Conservation (phyloP, 2,797 vertebrate genomes). For the Acanthopagrus latus region DNA sequence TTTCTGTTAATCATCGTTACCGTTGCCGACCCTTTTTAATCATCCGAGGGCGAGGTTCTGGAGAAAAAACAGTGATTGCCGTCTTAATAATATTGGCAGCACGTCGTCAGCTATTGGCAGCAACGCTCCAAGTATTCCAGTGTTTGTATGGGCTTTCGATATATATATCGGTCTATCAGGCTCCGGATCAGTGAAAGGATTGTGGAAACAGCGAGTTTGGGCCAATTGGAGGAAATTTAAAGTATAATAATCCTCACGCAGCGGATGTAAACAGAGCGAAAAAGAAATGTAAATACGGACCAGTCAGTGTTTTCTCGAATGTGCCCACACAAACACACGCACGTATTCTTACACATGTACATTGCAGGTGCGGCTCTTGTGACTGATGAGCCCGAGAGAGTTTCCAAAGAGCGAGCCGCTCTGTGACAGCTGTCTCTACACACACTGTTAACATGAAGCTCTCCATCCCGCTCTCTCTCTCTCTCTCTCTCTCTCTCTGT, state of each 20-base stretch:
- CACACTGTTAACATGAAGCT: slow-evolving; percentile 61
- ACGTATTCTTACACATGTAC: slow-evolving; percentile 33
- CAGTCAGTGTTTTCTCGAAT: slow-evolving; percentile 52
- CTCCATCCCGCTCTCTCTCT: slow-evolving; percentile 31
- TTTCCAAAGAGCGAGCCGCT: slow-evolving; percentile 65
- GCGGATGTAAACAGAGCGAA: slow-evolving; percentile 56
- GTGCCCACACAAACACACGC: slow-evolving; percentile 37
- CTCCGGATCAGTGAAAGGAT: slow-evolving; percentile 40
- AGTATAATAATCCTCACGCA: slow-evolving; percentile 46
- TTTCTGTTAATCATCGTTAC: background rate
- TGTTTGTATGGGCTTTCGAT: slow-evolving; percentile 28
- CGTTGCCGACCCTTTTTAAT: background rate
- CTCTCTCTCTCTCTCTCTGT: background rate
- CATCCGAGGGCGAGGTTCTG: background rate
- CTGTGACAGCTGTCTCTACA: slow-evolving; percentile 75
- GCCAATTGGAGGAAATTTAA: slow-evolving; percentile 41
- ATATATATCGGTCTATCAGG: slow-evolving; percentile 28
- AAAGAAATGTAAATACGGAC: slow-evolving; percentile 66
- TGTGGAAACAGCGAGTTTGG: slow-evolving; percentile 39
- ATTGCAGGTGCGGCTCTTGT: slow-evolving; percentile 74
- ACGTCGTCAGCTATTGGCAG: slow-evolving; percentile 16
- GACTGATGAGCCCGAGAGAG: slow-evolving; percentile 73
- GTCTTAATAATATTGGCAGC: slow-evolving; percentile 12
- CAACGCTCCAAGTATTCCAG: slow-evolving; percentile 19
- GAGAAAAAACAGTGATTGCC: background rate